phyloP scores from a whole-genome alignment of 2,888 invertebrate genomes.

The Theodoxus fluviatilis region DNA sequence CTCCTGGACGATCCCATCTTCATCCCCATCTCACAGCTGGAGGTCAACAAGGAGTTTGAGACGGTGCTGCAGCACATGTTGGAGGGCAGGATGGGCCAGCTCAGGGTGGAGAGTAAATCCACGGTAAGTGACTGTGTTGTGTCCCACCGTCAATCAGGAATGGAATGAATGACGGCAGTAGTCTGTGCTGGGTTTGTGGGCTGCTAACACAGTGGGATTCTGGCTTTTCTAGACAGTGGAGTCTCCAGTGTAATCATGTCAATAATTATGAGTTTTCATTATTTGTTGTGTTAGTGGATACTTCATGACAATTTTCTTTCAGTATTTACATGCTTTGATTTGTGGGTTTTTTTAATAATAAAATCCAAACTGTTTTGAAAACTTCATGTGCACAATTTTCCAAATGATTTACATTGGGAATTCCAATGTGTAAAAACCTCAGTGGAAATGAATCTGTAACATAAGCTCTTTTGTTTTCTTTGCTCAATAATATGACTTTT shows the following conservation, averaged over 20 bases:
- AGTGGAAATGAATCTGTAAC: no score
- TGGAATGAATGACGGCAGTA: neutral
- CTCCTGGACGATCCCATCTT: conserved; percentile 66
- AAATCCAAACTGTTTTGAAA: no score
- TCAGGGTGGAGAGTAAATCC: conserved; percentile 44
- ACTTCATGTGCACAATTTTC: no score
- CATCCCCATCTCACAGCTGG: conserved; percentile 64
- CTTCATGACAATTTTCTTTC: no score
- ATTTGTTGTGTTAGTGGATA: no score
- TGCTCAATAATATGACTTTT: no score
- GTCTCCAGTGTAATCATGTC: neutral
- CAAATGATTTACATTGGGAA: no score
- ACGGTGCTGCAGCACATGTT: conserved; percentile 59
- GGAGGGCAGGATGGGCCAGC: conserved; percentile 51
- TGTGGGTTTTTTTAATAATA: no score
- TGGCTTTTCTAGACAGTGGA: neutral
- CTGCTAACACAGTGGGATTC: neutral
- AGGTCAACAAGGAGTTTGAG: conserved; percentile 61
- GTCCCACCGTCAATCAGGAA: neutral
- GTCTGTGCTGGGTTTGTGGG: neutral
- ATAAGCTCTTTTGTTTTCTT: no score
- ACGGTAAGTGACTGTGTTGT: conserved; percentile 40
- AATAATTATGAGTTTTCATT: no score
- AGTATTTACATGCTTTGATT: no score
- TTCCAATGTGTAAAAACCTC: no score